phyloP scores from a whole-genome alignment of 1,140 invertebrate species.

The Cydia amplana region DNA sequence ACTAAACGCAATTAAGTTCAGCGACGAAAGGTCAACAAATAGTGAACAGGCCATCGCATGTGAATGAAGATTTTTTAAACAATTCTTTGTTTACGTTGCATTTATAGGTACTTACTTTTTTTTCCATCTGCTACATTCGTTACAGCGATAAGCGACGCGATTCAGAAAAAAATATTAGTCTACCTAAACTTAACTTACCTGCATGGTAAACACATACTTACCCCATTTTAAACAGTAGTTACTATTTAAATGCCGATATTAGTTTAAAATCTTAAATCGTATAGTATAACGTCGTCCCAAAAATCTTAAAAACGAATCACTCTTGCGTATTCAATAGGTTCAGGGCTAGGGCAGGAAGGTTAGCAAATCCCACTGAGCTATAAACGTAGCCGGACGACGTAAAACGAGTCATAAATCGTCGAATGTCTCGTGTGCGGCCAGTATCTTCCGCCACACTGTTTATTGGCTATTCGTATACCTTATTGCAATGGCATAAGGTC shows the following conservation, averaged over 20 bases:
- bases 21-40: not conserved
- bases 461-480: not conserved
- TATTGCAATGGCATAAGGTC: not conserved
- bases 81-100: not conserved
- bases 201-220: too few species aligned
- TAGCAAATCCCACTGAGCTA: not conserved
- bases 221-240: too few species aligned
- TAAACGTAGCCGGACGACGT: constrained; percentile 2
- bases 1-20: not conserved
- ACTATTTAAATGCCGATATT: too few species aligned
- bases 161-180: not conserved
- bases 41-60: not conserved
- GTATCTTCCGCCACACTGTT: not conserved
- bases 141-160: not conserved
- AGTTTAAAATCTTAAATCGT: too few species aligned
- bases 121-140: not conserved
- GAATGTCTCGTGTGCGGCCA: not conserved
- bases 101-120: not conserved
- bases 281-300: too few species aligned
- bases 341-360: not conserved
- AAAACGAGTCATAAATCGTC: constrained; percentile 22
- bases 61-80: not conserved
- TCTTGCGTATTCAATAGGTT: not conserved
- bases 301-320: not conserved
- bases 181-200: too few species aligned